These are phyloP conservation scores for Agelastica alni DNA, from an alignment of 2,888 invertebrate species.

Conservation along the genomic window DNA sequence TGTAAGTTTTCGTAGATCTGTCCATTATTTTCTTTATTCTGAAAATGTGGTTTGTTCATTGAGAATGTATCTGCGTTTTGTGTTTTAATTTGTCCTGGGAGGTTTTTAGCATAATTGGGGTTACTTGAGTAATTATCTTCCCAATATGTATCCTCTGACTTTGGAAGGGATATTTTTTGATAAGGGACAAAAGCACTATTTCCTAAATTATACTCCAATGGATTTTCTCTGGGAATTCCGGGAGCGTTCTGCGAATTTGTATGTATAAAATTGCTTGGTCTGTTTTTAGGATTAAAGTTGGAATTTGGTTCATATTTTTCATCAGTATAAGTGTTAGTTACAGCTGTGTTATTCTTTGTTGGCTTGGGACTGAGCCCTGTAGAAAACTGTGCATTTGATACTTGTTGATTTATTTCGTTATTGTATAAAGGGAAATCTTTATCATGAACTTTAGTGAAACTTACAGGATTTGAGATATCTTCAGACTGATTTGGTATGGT, in stretches of 20 bases:
- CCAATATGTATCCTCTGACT: conserved; percentile 16
- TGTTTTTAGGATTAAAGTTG: conserved; percentile 37
- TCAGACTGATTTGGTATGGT: conserved; percentile 17
- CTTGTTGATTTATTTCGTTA: conserved; percentile 16
- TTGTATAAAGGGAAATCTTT: conserved; percentile 30
- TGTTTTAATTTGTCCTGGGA: conserved; percentile 9
- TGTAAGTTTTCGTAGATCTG: conserved; percentile 23
- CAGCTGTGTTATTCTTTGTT: background rate
- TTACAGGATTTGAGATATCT: conserved; percentile 16
- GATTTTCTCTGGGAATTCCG: conserved; percentile 3
- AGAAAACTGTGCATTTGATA: conserved; percentile 25
- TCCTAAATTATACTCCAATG: conserved; percentile 14
- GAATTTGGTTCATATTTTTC: conserved; percentile 32
- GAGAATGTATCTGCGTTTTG: background rate
- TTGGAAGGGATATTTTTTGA: conserved; percentile 18
- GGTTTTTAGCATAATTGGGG: conserved; percentile 12
- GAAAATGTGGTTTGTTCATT: conserved; percentile 2
- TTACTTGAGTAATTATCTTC: conserved; percentile 8
- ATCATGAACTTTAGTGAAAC: conserved; percentile 17
- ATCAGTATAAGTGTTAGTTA: conserved; percentile 26
- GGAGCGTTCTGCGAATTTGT: conserved; percentile 8
- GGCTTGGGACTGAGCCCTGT: conserved; percentile 20
- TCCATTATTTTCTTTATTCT: conserved; percentile 7
- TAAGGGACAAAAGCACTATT: conserved; percentile 33
- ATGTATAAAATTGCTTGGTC: conserved; percentile 36